These are phyloP conservation scores for Leptobrachium leishanense DNA, from an alignment of 2,113 vertebrate genomes.

Conservation along the genomic window DNA sequence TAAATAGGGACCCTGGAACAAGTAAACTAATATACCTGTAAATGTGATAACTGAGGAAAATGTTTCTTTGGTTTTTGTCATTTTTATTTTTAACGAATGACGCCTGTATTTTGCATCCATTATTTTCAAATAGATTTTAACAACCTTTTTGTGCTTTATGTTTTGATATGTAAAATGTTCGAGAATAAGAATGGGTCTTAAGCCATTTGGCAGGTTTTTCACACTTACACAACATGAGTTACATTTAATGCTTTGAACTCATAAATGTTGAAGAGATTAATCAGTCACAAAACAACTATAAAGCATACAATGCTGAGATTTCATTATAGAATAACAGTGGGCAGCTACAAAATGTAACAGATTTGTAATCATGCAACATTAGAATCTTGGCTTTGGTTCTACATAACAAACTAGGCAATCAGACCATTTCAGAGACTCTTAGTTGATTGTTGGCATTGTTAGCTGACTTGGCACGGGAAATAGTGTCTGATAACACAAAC, in stretches of 20 bases:
- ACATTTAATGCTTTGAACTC: constrained; percentile 27
- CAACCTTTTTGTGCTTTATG: not conserved
- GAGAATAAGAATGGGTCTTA: not conserved
- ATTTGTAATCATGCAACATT: constrained; percentile 66
- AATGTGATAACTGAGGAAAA: too few species aligned
- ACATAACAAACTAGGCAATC: constrained; percentile 51
- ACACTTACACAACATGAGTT: not conserved
- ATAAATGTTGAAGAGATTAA: constrained; percentile 60
- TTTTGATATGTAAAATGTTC: not conserved
- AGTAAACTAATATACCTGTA: too few species aligned
- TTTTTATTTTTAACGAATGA: constrained; percentile 21
- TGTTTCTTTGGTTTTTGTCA: not conserved
- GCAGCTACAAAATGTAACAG: constrained; percentile 61
- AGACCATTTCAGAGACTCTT: constrained; percentile 61
- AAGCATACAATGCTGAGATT: constrained; percentile 34
- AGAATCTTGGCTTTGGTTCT: constrained; percentile 56
- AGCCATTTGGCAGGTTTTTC: constrained; percentile 52
- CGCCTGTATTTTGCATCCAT: not conserved
- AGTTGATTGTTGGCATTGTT: constrained; percentile 66
- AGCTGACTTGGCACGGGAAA: constrained; percentile 58
- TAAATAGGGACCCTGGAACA: too few species aligned
- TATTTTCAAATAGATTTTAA: not conserved
- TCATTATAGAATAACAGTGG: constrained; percentile 56
- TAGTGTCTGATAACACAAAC: constrained; percentile 58
- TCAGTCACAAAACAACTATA: constrained; percentile 53